Percentiles rank a stretch among this genome's conserved stretches.
phyloP scores from a whole-genome alignment of 1,140 invertebrate genomes.

The Leptopilina boulardi region DNA sequence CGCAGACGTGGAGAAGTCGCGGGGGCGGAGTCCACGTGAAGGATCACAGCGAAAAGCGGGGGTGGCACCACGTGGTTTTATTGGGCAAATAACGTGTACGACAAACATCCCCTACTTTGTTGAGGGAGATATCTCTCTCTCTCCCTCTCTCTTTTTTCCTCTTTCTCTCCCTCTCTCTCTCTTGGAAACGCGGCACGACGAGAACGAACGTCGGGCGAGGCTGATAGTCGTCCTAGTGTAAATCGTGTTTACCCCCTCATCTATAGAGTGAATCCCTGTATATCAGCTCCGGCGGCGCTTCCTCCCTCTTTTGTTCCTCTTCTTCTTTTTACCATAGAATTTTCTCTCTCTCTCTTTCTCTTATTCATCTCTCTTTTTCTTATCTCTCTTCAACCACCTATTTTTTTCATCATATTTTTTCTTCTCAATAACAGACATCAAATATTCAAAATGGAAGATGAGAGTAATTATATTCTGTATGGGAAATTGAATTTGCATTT shows the following conservation, averaged over 20 bases:
- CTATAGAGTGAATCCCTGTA: slow-evolving; percentile 60
- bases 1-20: slow-evolving; percentile 53
- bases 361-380: not conserved
- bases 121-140: too few relatives aligned
- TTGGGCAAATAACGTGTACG: slow-evolving; percentile 74
- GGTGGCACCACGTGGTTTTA: slow-evolving; percentile 72
- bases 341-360: not conserved
- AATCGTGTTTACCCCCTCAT: slow-evolving; percentile 72
- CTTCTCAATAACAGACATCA: not conserved
- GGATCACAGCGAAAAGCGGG: slow-evolving; percentile 45
- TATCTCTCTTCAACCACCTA: too few relatives aligned
- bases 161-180: too few relatives aligned
- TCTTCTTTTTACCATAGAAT: not conserved
- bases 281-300: slow-evolving; percentile 34
- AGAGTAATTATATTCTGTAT: not conserved
- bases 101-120: slow-evolving; percentile 66
- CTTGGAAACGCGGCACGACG: slow-evolving; percentile 14
- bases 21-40: slow-evolving; percentile 55
- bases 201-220: slow-evolving; percentile 58
- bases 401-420: not conserved
- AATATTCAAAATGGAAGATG: slow-evolving; percentile 16
- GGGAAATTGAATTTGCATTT: too few relatives aligned
- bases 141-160: too few relatives aligned
- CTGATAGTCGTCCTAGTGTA: slow-evolving; percentile 68
- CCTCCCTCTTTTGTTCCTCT: slow-evolving; percentile 30